Base-by-base conservation (phyloP, 2,888 invertebrate species). In the Amphiduros pacificus region DNA sequence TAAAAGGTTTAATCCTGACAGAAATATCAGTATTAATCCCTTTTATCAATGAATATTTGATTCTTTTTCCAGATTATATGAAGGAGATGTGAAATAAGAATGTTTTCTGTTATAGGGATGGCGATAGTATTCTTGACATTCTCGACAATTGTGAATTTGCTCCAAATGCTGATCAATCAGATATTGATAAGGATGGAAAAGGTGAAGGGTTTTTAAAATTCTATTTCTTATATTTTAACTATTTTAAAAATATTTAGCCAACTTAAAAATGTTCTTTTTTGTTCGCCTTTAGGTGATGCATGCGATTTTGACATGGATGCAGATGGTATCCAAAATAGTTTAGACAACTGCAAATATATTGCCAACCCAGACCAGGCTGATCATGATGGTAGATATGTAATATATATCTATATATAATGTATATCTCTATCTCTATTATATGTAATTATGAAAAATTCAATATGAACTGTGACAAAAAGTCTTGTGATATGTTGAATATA, bases 291-390 rank as follows among this genome's bases (percentile, higher is more conserved):
- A 80, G 82, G 84, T 55, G 84, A 84, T 67, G 76, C 74, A 2
- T 85, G 85, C 70, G 85, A 85, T 67, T 73, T 74, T 27, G 85
- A 85, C 69, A 81, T 82, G 20, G 80, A 80, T 66, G 73, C 87
- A 57, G 91, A 94, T 81, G 93, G 94, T 17, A 86, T 93, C 26
- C 91, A 91, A 80, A 93, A 95, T 74, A 88, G 90, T 41, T 84
- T 88, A 28, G 96, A 96, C 82, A 96, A 96, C 81, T 96, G 96
- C 77, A 91, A 90, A 0, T 87, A 88, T 72, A 84, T 89, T 41
- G 87, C 92, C 0, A 96, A 96, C 84, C 88, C 91, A 52, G 91
- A 92, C 77, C 96, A 96, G 77, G 85, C 89, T 60, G 95, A 96
- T 78, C 89, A 90, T 0, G 94, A 96, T 78, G 85, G 84, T 91